Conservation (phyloP, 2,888 invertebrate genomes). For the Diaperis boleti region DNA sequence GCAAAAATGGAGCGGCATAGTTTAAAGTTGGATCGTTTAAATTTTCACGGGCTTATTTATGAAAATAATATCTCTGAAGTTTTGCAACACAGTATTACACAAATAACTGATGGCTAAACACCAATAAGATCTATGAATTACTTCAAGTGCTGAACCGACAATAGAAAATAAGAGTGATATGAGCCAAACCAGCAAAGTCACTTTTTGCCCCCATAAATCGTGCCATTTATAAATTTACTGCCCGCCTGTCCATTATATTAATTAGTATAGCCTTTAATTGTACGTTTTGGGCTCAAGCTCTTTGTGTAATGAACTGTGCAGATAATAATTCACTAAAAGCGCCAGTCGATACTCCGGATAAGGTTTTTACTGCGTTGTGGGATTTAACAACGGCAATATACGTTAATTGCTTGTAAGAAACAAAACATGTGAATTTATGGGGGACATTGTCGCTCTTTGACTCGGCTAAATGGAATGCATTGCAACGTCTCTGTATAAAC, state of each 20-base stretch:
- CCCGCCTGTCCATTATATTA: slow-evolving; percentile 49
- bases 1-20: slow-evolving; percentile 2
- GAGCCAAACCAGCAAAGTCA: too few species aligned
- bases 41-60: slow-evolving; percentile 3
- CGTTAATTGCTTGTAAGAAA: slow-evolving; percentile 52
- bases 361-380: slow-evolving; percentile 56
- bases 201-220: not conserved
- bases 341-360: slow-evolving; percentile 53
- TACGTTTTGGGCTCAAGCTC: slow-evolving; percentile 51
- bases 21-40: not conserved
- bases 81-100: not conserved
- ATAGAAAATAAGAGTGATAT: too few species aligned
- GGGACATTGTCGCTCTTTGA: slow-evolving; percentile 25
- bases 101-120: too few species aligned
- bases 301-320: slow-evolving; percentile 55
- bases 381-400: slow-evolving; percentile 54
- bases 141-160: too few species aligned
- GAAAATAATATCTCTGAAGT: not conserved
- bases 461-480: slow-evolving; percentile 1
- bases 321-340: slow-evolving; percentile 56
- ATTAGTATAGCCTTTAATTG: slow-evolving; percentile 56
- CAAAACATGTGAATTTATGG: slow-evolving; percentile 44
- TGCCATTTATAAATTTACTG: slow-evolving; percentile 26
- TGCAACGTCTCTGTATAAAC: not conserved
- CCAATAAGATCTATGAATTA: too few species aligned